Percentiles rank a stretch among this genome's conserved stretches.
phyloP scores from a whole-genome alignment of 1,140 invertebrate genomes.

The Habropoda laboriosa region DNA sequence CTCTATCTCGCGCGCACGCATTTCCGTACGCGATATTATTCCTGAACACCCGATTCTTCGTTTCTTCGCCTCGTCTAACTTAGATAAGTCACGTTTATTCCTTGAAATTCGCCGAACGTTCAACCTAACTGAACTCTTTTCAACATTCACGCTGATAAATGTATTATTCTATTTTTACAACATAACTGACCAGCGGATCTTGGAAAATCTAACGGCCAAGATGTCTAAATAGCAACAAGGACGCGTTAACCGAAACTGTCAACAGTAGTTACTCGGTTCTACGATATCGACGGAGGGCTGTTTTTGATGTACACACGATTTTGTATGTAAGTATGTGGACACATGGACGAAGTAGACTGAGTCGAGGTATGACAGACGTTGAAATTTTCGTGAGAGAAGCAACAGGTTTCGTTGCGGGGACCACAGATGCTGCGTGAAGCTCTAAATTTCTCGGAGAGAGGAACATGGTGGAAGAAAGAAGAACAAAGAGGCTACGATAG shows the following conservation, averaged over 20 bases:
- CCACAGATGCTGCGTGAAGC: not conserved
- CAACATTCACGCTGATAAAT: not conserved
- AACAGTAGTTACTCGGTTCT: not conserved
- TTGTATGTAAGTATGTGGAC: too few species aligned
- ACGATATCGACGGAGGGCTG: not conserved
- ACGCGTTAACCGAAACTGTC: not conserved
- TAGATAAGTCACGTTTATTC: not conserved
- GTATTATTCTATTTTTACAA: not conserved
- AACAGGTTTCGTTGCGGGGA: constrained; percentile 17
- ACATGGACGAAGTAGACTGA: not conserved
- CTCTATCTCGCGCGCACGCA: constrained; percentile 21
- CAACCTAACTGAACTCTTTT: too few species aligned
- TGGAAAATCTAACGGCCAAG: not conserved
- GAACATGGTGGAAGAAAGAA: constrained; percentile 39
- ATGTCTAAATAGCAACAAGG: not conserved
- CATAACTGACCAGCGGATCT: too few species aligned
- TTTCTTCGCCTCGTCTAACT: not conserved
- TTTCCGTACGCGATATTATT: constrained; percentile 29
- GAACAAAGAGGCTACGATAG: constrained; percentile 46
- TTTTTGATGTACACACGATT: not conserved
- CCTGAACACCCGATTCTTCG: not conserved
- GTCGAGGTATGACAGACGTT: not conserved
- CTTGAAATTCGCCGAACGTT: not conserved
- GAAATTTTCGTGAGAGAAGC: not conserved
- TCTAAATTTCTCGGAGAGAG: constrained; percentile 23